Evolutionary conservation across 2,888 invertebrate species (phyloP).

Genomic region (Alloplasta piceator): DNA sequence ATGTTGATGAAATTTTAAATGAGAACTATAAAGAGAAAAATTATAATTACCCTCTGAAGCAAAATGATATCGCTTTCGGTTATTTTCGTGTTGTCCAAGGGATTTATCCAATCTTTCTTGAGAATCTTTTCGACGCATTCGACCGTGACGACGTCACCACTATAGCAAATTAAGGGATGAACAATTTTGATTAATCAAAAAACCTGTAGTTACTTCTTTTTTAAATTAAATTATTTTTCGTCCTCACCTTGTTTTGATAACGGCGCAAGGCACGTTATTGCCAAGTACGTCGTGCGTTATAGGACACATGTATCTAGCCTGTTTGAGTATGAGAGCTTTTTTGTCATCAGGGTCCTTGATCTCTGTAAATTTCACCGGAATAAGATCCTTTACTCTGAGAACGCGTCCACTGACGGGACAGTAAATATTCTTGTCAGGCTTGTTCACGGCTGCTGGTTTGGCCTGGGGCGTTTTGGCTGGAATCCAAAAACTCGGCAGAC

Average conservation of each 20-base stretch:
- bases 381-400: conserved; percentile 95
- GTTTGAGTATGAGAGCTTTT: conserved; percentile 93
- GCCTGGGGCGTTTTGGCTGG: conserved; percentile 96
- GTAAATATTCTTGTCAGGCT: conserved; percentile 91
- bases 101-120: conserved; percentile 98
- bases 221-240: not conserved
- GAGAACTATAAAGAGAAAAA: conserved; percentile 18
- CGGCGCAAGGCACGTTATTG: conserved; percentile 97
- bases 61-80: conserved; percentile 96
- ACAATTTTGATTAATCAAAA: conserved; percentile 11
- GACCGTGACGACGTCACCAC: conserved; percentile 97
- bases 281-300: conserved; percentile 98
- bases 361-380: conserved; percentile 95
- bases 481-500: conserved; percentile 98
- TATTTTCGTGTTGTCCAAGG: conserved; percentile 92
- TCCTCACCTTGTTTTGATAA: conserved; percentile 93
- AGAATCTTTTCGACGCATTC: conserved; percentile 98
- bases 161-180: conserved; percentile 80
- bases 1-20: not conserved
- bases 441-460: conserved; percentile 87
- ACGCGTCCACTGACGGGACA: conserved; percentile 94
- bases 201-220: not conserved
- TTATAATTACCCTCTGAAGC: conserved; percentile 90
- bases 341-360: conserved; percentile 95
- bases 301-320: conserved; percentile 98